Conservation (phyloP, 2,797 vertebrate species). For the Rachycentron canadum region DNA sequence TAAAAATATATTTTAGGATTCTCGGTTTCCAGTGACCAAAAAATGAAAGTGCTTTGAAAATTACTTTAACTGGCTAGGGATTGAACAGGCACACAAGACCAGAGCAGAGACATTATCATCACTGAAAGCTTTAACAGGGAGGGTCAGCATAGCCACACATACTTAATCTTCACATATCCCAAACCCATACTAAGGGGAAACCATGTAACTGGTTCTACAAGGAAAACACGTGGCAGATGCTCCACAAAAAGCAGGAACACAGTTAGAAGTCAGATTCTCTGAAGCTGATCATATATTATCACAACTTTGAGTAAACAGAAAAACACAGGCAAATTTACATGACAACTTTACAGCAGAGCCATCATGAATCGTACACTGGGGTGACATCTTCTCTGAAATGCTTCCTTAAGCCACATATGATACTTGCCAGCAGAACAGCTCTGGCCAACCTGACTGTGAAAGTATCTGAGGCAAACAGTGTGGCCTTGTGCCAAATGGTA, state of each 20-base stretch:
- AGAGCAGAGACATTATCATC: slow-evolving; percentile 36
- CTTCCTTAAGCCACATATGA: slow-evolving; percentile 11
- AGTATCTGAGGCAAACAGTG: background rate
- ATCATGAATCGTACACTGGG: background rate
- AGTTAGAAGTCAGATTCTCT: slow-evolving; percentile 18
- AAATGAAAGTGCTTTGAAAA: slow-evolving; percentile 80
- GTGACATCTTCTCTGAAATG: slow-evolving; percentile 27
- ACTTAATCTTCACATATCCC: slow-evolving; percentile 47
- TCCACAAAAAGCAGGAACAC: slow-evolving; percentile 27
- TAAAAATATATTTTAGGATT: slow-evolving; percentile 82
- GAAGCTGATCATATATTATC: slow-evolving; percentile 7
- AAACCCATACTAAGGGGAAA: slow-evolving; percentile 38
- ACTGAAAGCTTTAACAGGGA: slow-evolving; percentile 37
- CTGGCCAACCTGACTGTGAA: background rate
- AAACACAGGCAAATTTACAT: background rate
- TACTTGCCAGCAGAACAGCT: background rate
- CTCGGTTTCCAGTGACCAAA: slow-evolving; percentile 83
- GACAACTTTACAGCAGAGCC: background rate
- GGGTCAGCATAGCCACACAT: slow-evolving; percentile 41
- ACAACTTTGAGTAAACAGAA: background rate
- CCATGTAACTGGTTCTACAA: slow-evolving; percentile 27
- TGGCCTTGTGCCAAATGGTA: background rate
- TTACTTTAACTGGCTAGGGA: slow-evolving; percentile 46
- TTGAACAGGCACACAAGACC: slow-evolving; percentile 29
- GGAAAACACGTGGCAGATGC: slow-evolving; percentile 55